These are phyloP conservation scores for Pedionomus torquatus DNA, from an alignment of 2,113 vertebrate species.

Conservation along the genomic window DNA sequence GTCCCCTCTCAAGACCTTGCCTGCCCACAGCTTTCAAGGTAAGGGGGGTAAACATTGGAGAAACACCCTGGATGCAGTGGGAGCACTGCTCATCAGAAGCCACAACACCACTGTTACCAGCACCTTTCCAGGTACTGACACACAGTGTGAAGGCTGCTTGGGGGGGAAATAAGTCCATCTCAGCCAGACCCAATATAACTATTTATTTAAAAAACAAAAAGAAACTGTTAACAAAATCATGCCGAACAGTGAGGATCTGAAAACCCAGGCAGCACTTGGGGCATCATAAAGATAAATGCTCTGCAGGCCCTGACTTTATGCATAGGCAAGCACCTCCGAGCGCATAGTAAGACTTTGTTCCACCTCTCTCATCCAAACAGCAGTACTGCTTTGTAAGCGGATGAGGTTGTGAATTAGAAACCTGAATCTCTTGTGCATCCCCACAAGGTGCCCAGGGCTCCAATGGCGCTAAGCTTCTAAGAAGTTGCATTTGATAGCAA, in stretches of 20 bases:
- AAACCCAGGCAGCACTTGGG: constrained; percentile 45
- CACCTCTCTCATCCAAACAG: neutral
- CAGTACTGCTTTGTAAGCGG: neutral
- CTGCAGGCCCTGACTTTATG: constrained; percentile 3
- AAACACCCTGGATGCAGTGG: neutral
- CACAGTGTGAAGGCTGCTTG: neutral
- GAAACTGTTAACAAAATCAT: constrained; percentile 47
- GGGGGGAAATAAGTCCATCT: neutral
- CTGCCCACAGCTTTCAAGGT: neutral
- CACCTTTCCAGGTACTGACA: neutral
- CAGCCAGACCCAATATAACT: neutral
- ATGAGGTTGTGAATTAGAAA: neutral
- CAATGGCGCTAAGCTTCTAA: neutral
- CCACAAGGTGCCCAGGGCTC: neutral
- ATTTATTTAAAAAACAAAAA: constrained; percentile 62
- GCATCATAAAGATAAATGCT: constrained; percentile 24
- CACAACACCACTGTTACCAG: neutral
- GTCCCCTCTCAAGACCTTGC: neutral
- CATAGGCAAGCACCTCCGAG: neutral
- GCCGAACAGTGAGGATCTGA: neutral
- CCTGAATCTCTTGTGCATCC: neutral
- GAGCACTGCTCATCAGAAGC: neutral
- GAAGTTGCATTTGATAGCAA: neutral
- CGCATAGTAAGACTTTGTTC: neutral
- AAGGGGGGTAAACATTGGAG: neutral